Evolutionary conservation across 2,888 invertebrate species (phyloP).

Genomic region (Fragum whitleyi): DNA sequence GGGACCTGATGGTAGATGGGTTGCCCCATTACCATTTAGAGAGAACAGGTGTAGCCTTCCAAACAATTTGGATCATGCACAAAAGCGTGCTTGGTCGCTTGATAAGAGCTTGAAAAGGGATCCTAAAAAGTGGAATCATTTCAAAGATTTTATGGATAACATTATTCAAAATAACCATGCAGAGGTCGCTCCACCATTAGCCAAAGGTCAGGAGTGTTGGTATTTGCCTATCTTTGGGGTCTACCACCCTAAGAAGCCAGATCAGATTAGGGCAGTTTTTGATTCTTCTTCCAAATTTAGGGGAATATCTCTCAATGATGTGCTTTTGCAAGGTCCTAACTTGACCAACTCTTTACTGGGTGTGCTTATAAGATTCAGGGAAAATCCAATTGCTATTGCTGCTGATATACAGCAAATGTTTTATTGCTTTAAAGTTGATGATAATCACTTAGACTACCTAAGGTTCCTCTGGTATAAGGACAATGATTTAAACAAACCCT

Average conservation of each 20-base stretch:
- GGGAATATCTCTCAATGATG: constrained; percentile 52
- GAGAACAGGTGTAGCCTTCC: constrained; percentile 37
- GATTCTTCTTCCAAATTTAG: constrained; percentile 54
- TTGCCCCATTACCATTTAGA: no score
- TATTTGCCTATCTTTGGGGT: constrained; percentile 60
- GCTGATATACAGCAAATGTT: constrained; percentile 66
- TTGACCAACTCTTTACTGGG: constrained; percentile 58
- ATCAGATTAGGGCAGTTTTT: constrained; percentile 59
- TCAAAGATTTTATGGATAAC: constrained; percentile 58
- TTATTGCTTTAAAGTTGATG: constrained; percentile 49
- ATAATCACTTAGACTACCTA: constrained; percentile 48
- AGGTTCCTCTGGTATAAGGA: constrained; percentile 61
- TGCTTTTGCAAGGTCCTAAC: constrained; percentile 58
- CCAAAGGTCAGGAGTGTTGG: constrained; percentile 55
- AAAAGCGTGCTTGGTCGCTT: constrained; percentile 42
- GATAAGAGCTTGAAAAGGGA: constrained; percentile 41
- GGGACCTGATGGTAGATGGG: constrained; percentile 24
- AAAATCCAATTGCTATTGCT: constrained; percentile 35
- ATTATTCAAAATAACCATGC: constrained; percentile 51
- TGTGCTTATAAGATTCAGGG: constrained; percentile 53
- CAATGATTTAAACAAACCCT: constrained; percentile 35
- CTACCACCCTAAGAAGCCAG: constrained; percentile 33
- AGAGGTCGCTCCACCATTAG: constrained; percentile 50
- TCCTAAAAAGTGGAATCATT: constrained; percentile 43
- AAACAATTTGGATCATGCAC: constrained; percentile 46